Base-by-base conservation (phyloP, 2,113 vertebrate species). In the Salvator merianae region DNA sequence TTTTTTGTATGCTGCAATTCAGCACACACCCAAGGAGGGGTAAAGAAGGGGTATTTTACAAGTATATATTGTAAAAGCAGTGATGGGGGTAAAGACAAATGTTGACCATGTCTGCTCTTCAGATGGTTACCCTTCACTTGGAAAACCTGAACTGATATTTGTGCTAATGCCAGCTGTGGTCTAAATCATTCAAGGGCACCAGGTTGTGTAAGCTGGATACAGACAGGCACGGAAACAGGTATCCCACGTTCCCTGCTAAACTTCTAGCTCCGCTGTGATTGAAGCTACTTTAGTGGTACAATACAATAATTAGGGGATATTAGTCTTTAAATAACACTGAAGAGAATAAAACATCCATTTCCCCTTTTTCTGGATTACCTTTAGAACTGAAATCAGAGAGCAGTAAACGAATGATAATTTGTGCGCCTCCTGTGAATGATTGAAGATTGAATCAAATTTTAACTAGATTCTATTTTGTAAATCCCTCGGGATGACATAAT, bases 401-500 rank as follows among this genome's bases (percentile, higher is more conserved):
- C 0, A 0, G 75, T 94, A 95, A 95, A 91, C 93, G 93, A 95
- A 94, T 93, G 94, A 94, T 95, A 96, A 96, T 94, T 91, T 87
- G 90, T 81, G 90, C 91, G 90, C 93, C 86, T 94, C 93, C 91
- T 93, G 93, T 92, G 93, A 94, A 94, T 94, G 91, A 95, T 77
- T 91, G 92, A 95, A 94, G 94, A 95, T 91, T 95, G 95, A 97
- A 95, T 94, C 93, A 95, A 92, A 94, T 93, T 95, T 95, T 97
- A 97, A 96, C 94, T 94, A 95, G 94, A 94, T 90, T 93, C 87
- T 94, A 96, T 95, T 84, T 95, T 95, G 93, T 92, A 94, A 95
- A 93, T 97, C 95, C 95, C 96, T 91, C 87, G 91, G 94, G 95
- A 97, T 96, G 94, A 92, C 92, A 95, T 96, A 97, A 97, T 97